Evolutionary conservation across 2,888 invertebrate genomes (phyloP).

Genomic region (Cybosia mesomella): DNA sequence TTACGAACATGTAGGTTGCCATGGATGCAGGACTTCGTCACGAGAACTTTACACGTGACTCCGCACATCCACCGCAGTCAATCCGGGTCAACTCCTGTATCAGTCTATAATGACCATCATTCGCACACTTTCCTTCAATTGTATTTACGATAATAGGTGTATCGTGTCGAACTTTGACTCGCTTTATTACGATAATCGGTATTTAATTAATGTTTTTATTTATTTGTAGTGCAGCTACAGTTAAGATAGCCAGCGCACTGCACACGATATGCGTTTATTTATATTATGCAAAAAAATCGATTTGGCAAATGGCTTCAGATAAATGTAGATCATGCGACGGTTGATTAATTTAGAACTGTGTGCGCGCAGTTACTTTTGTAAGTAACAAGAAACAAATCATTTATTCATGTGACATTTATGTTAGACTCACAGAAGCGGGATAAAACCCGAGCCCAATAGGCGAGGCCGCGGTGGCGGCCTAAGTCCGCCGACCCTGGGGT

Average conservation of each 20-base stretch:
- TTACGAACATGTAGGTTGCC: no score
- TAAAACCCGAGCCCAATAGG: no score
- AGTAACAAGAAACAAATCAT: neutral
- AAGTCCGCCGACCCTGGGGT: no score
- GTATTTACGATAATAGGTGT: neutral
- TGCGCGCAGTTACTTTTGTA: neutral
- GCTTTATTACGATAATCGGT: neutral
- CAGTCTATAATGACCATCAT: neutral
- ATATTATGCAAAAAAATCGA: neutral
- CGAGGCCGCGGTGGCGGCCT: no score
- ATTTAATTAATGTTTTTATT: neutral
- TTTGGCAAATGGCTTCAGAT: conserved; percentile 14
- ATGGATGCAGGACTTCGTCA: no score
- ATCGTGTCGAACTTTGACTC: neutral
- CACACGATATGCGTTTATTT: conserved; percentile 16
- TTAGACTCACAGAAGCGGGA: no score
- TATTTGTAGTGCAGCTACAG: neutral
- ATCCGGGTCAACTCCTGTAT: no score
- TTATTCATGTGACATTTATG: neutral
- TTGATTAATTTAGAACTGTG: neutral
- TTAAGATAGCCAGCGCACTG: neutral
- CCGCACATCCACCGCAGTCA: no score
- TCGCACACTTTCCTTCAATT: neutral
- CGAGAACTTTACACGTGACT: no score
- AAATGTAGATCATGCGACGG: neutral